Conservation (phyloP, 2,888 invertebrate species). For the Drosophila nr. perissopoda region DNA sequence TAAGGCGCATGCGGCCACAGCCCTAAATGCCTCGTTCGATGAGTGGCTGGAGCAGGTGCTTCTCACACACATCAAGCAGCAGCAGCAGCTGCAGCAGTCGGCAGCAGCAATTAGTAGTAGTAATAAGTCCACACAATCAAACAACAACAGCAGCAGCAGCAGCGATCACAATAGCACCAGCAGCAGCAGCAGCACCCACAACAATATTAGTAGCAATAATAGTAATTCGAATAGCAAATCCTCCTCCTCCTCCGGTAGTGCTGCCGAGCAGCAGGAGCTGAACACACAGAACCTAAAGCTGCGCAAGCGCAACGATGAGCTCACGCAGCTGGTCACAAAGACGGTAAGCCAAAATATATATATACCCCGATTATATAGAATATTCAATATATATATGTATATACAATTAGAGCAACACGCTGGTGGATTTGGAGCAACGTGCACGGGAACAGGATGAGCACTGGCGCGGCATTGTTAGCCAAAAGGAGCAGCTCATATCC, state of each 20-base stretch:
- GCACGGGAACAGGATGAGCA: conserved; percentile 84
- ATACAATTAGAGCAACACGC: conserved; percentile 80
- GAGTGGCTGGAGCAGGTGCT: conserved; percentile 84
- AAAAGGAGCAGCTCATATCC: conserved; percentile 84
- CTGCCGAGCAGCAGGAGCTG: conserved; percentile 81
- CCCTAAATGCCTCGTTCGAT: conserved; percentile 82
- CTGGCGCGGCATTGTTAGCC: conserved; percentile 83
- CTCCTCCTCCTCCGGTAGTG: conserved; percentile 41
- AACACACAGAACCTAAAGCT: conserved; percentile 89
- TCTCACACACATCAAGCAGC: conserved; percentile 80
- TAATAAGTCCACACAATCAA: conserved; percentile 82
- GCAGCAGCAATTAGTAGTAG: conserved; percentile 68
- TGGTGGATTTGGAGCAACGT: conserved; percentile 83
- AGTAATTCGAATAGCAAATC: conserved; percentile 79
- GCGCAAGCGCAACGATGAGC: conserved; percentile 88
- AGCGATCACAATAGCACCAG: conserved; percentile 64
- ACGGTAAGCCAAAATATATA: conserved; percentile 88
- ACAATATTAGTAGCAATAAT: conserved; percentile 81
- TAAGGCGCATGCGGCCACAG: conserved; percentile 75
- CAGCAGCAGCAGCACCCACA: conserved; percentile 70
- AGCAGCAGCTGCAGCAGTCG: conserved; percentile 59
- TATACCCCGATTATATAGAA: neutral
- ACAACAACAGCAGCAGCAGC: conserved; percentile 69
- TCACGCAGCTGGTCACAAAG: conserved; percentile 91
- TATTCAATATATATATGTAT: neutral